Evolutionary conservation across 2,113 vertebrate genomes (phyloP).

Genomic region (Oncorhynchus nerka): DNA sequence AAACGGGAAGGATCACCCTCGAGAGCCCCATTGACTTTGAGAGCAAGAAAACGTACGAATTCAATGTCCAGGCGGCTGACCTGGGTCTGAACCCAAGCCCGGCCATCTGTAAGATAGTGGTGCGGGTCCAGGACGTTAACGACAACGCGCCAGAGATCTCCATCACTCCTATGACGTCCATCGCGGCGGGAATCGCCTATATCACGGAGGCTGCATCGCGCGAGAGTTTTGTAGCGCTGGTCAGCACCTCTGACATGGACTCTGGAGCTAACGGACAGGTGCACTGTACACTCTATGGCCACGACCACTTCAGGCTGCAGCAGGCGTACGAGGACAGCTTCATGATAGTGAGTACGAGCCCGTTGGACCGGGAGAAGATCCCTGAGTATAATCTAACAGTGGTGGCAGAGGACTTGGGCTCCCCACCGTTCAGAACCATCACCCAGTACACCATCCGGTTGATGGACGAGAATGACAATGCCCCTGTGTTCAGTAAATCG

Average conservation of each 20-base stretch:
- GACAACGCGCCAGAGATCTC: slow-evolving; percentile 92
- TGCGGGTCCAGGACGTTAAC: slow-evolving; percentile 92
- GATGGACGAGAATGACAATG: slow-evolving; percentile 91
- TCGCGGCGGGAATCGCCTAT: slow-evolving; percentile 73
- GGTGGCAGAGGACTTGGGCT: slow-evolving; percentile 90
- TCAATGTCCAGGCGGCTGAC: slow-evolving; percentile 91
- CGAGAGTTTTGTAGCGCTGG: slow-evolving; percentile 92
- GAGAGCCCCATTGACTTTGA: slow-evolving; percentile 88
- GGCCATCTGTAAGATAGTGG: slow-evolving; percentile 86
- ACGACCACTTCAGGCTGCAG: slow-evolving; percentile 90
- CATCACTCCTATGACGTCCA: slow-evolving; percentile 87
- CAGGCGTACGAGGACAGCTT: slow-evolving; percentile 94
- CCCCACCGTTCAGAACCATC: slow-evolving; percentile 83
- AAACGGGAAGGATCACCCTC: slow-evolving; percentile 83
- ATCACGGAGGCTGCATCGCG: slow-evolving; percentile 83
- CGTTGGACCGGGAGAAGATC: slow-evolving; percentile 86
- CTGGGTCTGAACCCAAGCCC: slow-evolving; percentile 85
- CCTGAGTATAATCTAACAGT: slow-evolving; percentile 92
- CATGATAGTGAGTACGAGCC: slow-evolving; percentile 86
- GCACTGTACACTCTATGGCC: slow-evolving; percentile 89
- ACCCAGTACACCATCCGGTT: slow-evolving; percentile 86
- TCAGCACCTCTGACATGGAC: slow-evolving; percentile 93
- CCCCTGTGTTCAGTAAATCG: slow-evolving; percentile 80
- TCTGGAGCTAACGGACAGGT: slow-evolving; percentile 89
- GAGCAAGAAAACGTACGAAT: slow-evolving; percentile 89